Evolutionary conservation across 2,888 invertebrate species (phyloP), one percentile per base, ranked within the genome.

Genomic region (Asteroscopus sphinx): DNA sequence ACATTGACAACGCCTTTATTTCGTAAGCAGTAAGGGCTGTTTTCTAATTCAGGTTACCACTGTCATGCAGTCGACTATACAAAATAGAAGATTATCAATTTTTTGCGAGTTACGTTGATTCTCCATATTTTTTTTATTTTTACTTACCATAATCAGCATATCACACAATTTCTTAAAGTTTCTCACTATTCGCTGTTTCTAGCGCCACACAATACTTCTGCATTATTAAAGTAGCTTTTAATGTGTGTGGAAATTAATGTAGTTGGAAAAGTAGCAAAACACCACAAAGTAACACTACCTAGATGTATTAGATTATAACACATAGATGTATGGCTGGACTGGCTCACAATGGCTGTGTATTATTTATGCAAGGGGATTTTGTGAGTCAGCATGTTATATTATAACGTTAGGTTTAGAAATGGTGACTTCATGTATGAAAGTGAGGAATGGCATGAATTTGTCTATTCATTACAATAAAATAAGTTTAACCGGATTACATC

Each of bases 221-320:
- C 86, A 91, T 91, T 87, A 92, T 91, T 91, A 85, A 92, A 85
- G 44, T 67, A 65, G 83, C 87, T 87, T 88, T 90, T 91, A 92
- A 91, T 88, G 89, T 87, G 83, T 83, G 86, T 85, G 82, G 68
- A 91, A 89, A 92, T 92, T 92, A 92, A 91, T 91, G 91, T 85
- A 85, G 86, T 85, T 70, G 79, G 85, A 83, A 88, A 90, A 90
- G 88, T 89, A 37, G 35, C 44, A 25, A 68, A 64, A 39, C 64
- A 35, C 52, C 47, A 57, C 53, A 60, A 54, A 71, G 62, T 59
- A 51, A 21, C 25, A n/a, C 16, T 16, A 12, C 57, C 33, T 30
- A 44, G 42, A 4, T 21, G 1, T 28, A 21, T 51, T 53, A 37
- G 36, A 58, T 41, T 57, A 33, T 57, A 47, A 21, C 42, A 17